These are phyloP conservation scores for Machaerirhynchus nigripectus DNA, from an alignment of 2,113 vertebrate genomes.

Conservation along the genomic window DNA sequence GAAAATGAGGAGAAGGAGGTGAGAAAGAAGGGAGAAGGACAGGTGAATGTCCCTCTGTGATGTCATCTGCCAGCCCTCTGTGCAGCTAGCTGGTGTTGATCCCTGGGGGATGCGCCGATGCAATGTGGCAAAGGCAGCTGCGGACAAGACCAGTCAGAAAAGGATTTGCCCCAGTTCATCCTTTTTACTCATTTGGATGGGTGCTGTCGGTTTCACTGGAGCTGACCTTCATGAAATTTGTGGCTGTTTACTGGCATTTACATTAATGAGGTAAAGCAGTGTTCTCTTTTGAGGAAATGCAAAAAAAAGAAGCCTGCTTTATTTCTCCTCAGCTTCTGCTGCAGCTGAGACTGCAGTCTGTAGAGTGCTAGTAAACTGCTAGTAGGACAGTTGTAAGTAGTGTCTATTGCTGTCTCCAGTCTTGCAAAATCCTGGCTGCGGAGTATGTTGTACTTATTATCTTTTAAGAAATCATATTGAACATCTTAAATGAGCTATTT, in stretches of 20 bases:
- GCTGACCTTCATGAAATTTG: background rate
- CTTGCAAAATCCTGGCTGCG: background rate
- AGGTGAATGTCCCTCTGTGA: background rate
- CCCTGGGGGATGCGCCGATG: background rate
- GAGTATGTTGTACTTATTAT: background rate
- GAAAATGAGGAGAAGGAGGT: background rate
- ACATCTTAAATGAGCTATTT: background rate
- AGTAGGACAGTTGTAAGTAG: background rate
- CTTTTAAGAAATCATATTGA: background rate
- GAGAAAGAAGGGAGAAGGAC: background rate
- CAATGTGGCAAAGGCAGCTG: background rate
- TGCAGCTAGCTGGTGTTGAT: slow-evolving; percentile 20
- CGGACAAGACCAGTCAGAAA: background rate
- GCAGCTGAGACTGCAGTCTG: background rate
- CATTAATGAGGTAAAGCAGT: background rate
- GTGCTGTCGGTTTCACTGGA: background rate
- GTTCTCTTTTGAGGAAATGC: background rate
- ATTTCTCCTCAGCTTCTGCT: background rate
- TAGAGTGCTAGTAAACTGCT: background rate
- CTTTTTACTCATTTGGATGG: background rate
- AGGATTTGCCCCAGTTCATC: background rate
- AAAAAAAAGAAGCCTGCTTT: background rate
- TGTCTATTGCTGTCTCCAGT: background rate
- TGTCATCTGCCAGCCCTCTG: background rate
- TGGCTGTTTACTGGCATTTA: background rate